These are phyloP conservation scores for Daubentonia madagascariensis DNA, from an alignment of 2,113 vertebrate genomes.

Conservation along the genomic window DNA sequence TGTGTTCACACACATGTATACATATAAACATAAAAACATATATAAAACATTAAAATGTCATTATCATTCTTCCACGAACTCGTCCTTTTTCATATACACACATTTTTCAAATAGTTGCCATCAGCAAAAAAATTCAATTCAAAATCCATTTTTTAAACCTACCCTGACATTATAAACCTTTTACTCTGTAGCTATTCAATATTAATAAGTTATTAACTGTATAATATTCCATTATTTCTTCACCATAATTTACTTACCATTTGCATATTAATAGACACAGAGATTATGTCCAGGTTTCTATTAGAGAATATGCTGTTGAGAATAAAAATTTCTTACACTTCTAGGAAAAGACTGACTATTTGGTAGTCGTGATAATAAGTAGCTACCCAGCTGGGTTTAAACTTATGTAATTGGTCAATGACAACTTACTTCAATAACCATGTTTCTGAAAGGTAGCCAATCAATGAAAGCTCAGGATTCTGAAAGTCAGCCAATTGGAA, in stretches of 20 bases:
- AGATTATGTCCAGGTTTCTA: background rate
- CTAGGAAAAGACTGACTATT: background rate
- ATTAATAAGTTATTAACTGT: background rate
- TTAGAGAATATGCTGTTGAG: background rate
- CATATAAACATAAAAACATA: background rate
- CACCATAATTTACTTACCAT: background rate
- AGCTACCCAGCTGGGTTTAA: background rate
- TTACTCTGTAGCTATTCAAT: background rate
- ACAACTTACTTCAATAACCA: background rate
- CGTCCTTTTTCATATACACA: background rate
- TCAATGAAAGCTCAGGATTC: background rate
- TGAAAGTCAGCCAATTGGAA: background rate
- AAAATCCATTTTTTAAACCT: background rate
- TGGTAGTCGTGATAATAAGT: background rate
- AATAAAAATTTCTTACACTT: background rate
- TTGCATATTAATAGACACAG: background rate
- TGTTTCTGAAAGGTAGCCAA: background rate
- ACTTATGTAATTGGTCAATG: background rate
- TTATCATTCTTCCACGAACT: background rate
- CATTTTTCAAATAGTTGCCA: background rate
- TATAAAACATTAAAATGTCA: background rate
- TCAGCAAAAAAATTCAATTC: background rate
- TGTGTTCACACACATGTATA: background rate
- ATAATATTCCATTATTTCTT: background rate
- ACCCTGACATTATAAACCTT: background rate